phyloP scores from a whole-genome alignment of 2,113 vertebrate genomes.

The Bettongia penicillata region DNA sequence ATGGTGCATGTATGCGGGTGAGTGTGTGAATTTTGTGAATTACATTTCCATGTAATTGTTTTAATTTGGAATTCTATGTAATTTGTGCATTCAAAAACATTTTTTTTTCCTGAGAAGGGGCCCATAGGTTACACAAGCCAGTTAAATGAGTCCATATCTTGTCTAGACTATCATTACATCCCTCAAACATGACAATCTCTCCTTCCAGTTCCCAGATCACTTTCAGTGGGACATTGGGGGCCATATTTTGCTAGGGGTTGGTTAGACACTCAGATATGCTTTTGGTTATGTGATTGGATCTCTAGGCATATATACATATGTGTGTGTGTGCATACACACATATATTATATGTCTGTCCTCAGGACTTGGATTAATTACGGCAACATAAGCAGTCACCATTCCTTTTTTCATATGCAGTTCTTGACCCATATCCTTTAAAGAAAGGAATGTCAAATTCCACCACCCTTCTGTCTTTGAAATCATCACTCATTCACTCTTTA shows the following conservation, averaged over 20 bases:
- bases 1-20: neutral
- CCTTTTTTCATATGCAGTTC: neutral
- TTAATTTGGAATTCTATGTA: neutral
- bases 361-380: neutral
- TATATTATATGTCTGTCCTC: neutral
- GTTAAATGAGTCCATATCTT: too few relatives aligned
- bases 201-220: neutral
- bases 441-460: neutral
- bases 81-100: neutral
- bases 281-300: neutral
- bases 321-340: neutral
- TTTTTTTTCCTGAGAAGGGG: neutral
- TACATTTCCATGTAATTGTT: neutral
- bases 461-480: neutral
- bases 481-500: neutral
- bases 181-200: neutral
- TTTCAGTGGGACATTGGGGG: neutral
- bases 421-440: neutral
- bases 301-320: constrained; percentile 46
- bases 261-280: neutral
- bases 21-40: neutral
- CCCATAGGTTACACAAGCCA: neutral
- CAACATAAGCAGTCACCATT: neutral
- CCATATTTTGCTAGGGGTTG: neutral
- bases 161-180: neutral